Evolutionary conservation across 2,888 invertebrate genomes (phyloP).

Genomic region (Eugnorisma glareosa): DNA sequence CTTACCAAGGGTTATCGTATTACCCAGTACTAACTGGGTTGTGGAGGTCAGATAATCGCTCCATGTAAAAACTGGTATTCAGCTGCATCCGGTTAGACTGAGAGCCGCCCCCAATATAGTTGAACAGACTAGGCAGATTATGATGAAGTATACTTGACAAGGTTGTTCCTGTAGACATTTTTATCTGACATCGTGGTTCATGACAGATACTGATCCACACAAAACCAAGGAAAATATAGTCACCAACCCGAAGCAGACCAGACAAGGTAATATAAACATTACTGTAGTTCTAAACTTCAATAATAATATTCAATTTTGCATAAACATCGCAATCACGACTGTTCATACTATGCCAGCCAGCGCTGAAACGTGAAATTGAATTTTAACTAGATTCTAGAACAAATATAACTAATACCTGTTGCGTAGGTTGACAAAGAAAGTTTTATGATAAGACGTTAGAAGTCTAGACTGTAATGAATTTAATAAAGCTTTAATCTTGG

Average conservation of each 20-base stretch:
- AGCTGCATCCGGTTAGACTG: too few species aligned
- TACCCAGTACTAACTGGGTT: not conserved
- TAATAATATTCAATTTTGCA: conserved; percentile 40
- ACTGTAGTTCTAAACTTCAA: conserved; percentile 11
- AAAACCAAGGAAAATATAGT: not conserved
- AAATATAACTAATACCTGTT: conserved; percentile 18
- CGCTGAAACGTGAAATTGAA: conserved; percentile 51
- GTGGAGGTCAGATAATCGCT: too few species aligned
- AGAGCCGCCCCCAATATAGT: not conserved
- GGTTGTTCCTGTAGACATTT: not conserved
- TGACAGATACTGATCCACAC: not conserved
- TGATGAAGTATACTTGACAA: not conserved
- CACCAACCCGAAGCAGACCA: not conserved
- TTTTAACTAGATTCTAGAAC: conserved; percentile 51
- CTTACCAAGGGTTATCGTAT: not conserved
- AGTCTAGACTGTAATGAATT: not conserved
- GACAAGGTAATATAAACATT: conserved; percentile 1
- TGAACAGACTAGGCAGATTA: not conserved
- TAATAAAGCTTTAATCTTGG: not conserved
- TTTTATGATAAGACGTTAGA: conserved; percentile 4
- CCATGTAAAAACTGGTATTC: not conserved
- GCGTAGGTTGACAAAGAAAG: conserved; percentile 21
- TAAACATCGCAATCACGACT: conserved; percentile 46
- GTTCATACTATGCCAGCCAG: conserved; percentile 14
- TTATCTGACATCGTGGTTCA: not conserved